These are phyloP conservation scores for Prochilodus magdalenae DNA, from an alignment of 2,113 vertebrate genomes.

Conservation along the genomic window DNA sequence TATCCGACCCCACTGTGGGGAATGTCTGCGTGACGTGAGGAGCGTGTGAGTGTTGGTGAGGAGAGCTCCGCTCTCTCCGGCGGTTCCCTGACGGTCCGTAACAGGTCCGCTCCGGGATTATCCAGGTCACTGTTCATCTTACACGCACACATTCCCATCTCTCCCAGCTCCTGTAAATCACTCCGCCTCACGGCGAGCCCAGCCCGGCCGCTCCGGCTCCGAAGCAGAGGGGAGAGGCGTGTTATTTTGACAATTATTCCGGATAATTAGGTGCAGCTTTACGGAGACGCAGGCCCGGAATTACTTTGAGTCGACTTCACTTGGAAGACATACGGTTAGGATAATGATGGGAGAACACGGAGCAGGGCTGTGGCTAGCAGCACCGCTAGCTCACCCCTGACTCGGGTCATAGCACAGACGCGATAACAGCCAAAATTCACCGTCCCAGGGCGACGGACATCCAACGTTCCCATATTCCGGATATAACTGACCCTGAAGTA, in stretches of 20 bases:
- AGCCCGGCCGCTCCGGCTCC: background rate
- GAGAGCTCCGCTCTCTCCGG: background rate
- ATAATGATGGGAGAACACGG: slow-evolving; percentile 32
- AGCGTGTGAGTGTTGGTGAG: background rate
- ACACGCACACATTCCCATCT: slow-evolving; percentile 49
- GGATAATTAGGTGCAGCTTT: slow-evolving; percentile 62
- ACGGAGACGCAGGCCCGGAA: slow-evolving; percentile 52
- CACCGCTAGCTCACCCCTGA: background rate
- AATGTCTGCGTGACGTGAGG: background rate
- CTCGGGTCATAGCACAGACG: no score
- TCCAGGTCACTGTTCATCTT: slow-evolving; percentile 44
- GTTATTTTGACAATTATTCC: slow-evolving; percentile 67
- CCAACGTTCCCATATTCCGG: no score
- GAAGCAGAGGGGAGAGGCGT: slow-evolving; percentile 9
- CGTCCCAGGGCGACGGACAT: no score
- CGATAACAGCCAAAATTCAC: no score
- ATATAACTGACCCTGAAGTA: no score
- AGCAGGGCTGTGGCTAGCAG: background rate
- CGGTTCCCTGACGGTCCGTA: slow-evolving; percentile 1
- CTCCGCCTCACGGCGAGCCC: slow-evolving; percentile 16
- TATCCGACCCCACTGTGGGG: no score
- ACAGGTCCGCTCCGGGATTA: background rate
- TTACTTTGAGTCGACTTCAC: slow-evolving; percentile 61
- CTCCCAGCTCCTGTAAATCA: slow-evolving; percentile 34
- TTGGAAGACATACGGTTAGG: slow-evolving; percentile 57